Conservation (phyloP, 2,888 invertebrate genomes). For the Bedellia somnulentella region DNA sequence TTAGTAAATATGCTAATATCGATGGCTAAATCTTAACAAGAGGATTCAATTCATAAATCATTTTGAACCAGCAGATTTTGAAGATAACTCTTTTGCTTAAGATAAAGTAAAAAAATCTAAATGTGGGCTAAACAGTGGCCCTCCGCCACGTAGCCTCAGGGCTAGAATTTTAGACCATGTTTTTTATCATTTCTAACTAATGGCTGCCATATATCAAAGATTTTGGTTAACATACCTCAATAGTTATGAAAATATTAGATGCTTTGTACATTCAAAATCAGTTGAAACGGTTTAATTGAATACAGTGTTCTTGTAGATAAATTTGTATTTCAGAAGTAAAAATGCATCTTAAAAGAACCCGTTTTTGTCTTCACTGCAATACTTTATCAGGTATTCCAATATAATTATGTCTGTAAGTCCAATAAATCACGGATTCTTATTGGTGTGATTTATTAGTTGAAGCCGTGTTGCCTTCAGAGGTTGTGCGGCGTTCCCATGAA, state of each 20-base stretch:
- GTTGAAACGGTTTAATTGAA: not conserved
- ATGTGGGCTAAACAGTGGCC: constrained; percentile 46
- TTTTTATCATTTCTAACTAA: too few species aligned
- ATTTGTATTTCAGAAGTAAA: too few species aligned
- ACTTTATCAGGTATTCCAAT: constrained; percentile 15
- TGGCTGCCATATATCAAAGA: not conserved
- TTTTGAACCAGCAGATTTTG: constrained; percentile 25
- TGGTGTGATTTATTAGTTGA: constrained; percentile 31
- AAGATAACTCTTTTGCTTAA: constrained; percentile 33
- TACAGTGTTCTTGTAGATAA: not conserved
- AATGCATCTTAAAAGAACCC: too few species aligned
- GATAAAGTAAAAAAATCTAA: constrained; percentile 25
- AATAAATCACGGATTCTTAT: constrained; percentile 32
- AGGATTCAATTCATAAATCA: constrained; percentile 39
- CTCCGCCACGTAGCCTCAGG: constrained; percentile 27
- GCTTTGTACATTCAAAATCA: too few species aligned
- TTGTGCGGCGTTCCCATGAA: constrained; percentile 2
- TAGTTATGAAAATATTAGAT: not conserved
- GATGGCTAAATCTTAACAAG: constrained; percentile 53
- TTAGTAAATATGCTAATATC: too few species aligned
- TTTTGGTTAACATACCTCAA: not conserved
- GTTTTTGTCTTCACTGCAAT: too few species aligned
- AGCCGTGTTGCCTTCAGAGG: constrained; percentile 2
- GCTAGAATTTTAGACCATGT: constrained; percentile 34
- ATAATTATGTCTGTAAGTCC: constrained; percentile 30